phyloP scores from a whole-genome alignment of 2,888 invertebrate genomes.

The Poecilobothrus nobilitatus region DNA sequence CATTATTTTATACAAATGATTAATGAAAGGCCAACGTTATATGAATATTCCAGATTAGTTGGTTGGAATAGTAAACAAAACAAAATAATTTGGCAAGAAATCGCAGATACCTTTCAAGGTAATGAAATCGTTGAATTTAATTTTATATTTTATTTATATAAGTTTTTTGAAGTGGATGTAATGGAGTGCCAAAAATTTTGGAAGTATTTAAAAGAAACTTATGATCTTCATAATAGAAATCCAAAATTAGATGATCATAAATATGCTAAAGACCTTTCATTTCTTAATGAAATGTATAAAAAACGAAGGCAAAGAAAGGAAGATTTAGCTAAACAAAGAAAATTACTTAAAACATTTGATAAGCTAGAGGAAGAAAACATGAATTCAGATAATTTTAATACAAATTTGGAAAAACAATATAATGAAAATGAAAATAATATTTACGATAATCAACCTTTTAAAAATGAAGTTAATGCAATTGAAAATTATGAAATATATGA shows the following conservation, averaged over 20 bases:
- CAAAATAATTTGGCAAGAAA: not conserved
- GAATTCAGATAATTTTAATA: not conserved
- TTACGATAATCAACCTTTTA: too few relatives aligned
- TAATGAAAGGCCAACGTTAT: not conserved
- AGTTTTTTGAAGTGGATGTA: slow-evolving; percentile 19
- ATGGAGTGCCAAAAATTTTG: slow-evolving; percentile 39
- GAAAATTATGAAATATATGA: not conserved
- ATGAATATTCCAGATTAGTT: not conserved
- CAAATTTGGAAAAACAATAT: not conserved
- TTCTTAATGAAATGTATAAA: not conserved
- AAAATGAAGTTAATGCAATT: not conserved
- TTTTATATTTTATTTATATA: not conserved
- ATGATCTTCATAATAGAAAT: slow-evolving; percentile 30
- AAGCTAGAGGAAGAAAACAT: not conserved
- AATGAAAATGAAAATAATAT: not conserved
- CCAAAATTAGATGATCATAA: slow-evolving; percentile 3
- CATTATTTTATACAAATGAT: not conserved
- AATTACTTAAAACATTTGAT: not conserved
- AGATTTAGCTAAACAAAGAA: not conserved
- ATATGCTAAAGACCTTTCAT: not conserved
- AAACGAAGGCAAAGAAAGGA: not conserved
- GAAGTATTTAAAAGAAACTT: slow-evolving; percentile 40
- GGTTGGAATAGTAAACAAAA: slow-evolving; percentile 4
- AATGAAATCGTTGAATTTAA: not conserved
- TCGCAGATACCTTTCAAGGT: not conserved